Percentiles rank a stretch among this genome's conserved stretches.
Evolutionary conservation across 1,140 invertebrate species (phyloP).

Genomic region (Lordiphosa collinella): DNA sequence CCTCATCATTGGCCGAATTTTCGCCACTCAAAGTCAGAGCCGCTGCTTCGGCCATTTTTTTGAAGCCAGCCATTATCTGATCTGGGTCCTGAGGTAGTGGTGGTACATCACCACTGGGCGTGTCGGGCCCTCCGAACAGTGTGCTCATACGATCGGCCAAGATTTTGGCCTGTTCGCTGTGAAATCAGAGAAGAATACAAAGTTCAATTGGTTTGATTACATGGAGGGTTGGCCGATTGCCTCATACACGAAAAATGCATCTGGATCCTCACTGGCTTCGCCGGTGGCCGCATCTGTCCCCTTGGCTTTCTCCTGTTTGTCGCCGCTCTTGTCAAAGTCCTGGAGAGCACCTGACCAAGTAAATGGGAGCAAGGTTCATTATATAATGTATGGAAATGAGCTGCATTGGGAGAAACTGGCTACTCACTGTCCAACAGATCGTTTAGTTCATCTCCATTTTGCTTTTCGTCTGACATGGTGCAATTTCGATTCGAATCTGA

Average conservation of each 20-base stretch:
- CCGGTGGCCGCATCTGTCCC: conserved; percentile 13
- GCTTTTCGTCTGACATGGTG: conserved; percentile 68
- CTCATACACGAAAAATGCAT: conserved; percentile 69
- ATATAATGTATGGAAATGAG: conserved; percentile 26
- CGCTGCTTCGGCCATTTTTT: conserved; percentile 78
- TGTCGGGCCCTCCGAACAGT: conserved; percentile 70
- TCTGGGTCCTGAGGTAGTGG: conserved; percentile 69
- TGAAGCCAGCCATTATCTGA: conserved; percentile 73
- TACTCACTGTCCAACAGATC: conserved; percentile 33
- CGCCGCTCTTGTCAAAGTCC: conserved; percentile 80
- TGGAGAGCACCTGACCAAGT: conserved; percentile 80
- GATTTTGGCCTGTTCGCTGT: conserved; percentile 75
- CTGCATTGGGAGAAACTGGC: not conserved
- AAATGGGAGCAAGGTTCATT: conserved; percentile 12
- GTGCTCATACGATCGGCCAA: conserved; percentile 74
- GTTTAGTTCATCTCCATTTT: conserved; percentile 49
- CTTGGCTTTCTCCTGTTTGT: conserved; percentile 34
- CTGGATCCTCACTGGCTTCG: conserved; percentile 36
- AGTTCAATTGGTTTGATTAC: conserved; percentile 38
- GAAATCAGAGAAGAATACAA: conserved; percentile 41
- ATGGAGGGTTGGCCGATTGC: too few relatives aligned
- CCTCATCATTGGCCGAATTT: conserved; percentile 63
- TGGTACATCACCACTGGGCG: conserved; percentile 63
- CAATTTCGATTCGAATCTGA: conserved; percentile 14
- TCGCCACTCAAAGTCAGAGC: conserved; percentile 70